Evolutionary conservation across 2,113 vertebrate genomes (phyloP).

Genomic region (Okapia johnstoni): DNA sequence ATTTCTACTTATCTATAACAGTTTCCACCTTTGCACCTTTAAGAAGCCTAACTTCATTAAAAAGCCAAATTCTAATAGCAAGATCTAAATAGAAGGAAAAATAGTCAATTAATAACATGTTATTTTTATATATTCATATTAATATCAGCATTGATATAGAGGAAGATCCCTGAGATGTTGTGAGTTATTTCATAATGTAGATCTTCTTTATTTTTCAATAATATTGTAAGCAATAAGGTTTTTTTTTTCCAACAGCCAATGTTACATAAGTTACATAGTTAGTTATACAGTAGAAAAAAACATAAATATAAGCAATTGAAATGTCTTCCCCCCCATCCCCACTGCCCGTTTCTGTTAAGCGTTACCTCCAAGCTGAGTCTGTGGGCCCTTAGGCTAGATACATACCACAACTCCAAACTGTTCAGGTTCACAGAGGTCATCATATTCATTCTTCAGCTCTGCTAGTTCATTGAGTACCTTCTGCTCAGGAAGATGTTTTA

Average conservation of each 20-base stretch:
- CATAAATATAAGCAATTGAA: not conserved
- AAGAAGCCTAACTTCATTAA: not conserved
- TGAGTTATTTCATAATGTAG: not conserved
- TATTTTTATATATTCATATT: not conserved
- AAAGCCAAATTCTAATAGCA: not conserved
- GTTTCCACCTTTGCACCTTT: not conserved
- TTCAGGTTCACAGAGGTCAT: constrained; percentile 95
- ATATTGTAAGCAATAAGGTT: constrained; percentile 23
- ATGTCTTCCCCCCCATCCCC: not conserved
- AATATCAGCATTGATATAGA: not conserved
- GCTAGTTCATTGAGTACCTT: constrained; percentile 92
- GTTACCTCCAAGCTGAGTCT: not conserved
- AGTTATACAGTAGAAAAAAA: constrained; percentile 25
- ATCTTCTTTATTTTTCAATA: constrained; percentile 6
- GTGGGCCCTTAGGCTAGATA: constrained; percentile 57
- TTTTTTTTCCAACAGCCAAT: not conserved
- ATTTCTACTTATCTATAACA: not conserved
- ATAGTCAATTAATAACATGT: not conserved
- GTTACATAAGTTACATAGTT: not conserved
- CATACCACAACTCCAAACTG: constrained; percentile 98
- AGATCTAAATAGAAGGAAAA: not conserved
- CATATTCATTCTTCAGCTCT: constrained; percentile 92
- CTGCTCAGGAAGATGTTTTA: constrained; percentile 97
- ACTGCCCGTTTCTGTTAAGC: not conserved
- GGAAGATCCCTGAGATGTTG: fast-evolving